Conservation (phyloP, 2,113 vertebrate species). For the Grus americana region DNA sequence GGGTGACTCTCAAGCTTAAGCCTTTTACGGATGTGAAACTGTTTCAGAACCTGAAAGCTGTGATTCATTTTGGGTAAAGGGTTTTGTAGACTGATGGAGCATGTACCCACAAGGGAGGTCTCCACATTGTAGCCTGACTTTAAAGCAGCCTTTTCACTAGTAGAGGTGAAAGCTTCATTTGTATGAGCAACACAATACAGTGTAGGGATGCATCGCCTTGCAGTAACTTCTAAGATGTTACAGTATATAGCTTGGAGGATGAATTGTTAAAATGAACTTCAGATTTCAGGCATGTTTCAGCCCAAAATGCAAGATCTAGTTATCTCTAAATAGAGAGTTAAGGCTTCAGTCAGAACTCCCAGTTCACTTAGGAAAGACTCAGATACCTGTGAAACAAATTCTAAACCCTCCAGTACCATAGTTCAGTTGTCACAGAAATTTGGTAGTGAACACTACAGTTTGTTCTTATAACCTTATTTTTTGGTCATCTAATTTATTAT, state of each 20-base stretch:
- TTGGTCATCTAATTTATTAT: background rate
- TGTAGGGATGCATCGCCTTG: background rate
- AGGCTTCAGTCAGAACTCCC: background rate
- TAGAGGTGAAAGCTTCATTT: background rate
- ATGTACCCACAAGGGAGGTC: fast-evolving
- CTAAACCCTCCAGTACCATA: background rate
- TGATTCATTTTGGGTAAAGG: background rate
- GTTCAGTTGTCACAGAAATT: background rate
- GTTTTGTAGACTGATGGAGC: background rate
- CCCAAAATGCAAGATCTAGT: background rate
- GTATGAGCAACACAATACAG: fast-evolving
- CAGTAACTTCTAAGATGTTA: background rate
- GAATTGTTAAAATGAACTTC: background rate
- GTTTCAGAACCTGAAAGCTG: background rate
- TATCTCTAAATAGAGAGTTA: background rate
- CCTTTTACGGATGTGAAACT: background rate
- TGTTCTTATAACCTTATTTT: background rate
- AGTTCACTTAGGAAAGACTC: background rate
- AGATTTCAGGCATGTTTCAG: fast-evolving
- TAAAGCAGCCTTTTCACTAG: background rate
- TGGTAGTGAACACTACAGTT: fast-evolving
- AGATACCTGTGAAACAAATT: background rate
- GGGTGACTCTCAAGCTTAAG: background rate
- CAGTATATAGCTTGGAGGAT: fast-evolving
- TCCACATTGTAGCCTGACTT: background rate